Evolutionary conservation across 2,888 invertebrate genomes (phyloP), one percentile per base, ranked within the genome.

Genomic region (Himalopsyche tibetana): DNA sequence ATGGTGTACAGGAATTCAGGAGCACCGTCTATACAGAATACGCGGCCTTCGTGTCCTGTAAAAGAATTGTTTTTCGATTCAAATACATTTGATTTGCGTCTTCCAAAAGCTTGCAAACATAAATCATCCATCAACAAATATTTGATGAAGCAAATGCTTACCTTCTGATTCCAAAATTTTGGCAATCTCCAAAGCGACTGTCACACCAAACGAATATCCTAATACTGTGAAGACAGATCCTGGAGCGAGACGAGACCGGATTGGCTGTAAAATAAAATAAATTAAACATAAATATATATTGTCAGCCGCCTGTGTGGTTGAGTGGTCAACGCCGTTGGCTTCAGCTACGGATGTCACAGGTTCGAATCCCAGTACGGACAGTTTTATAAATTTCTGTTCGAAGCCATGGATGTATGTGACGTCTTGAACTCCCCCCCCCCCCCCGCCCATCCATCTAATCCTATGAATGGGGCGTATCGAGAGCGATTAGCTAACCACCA

Each of bases 201-300:
- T 91, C 0, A 96, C 93, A 80, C 99, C 99, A 90, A 95, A 98
- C 17, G 99, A 99, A 92, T 99, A 98, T 2, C 97, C 99, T 17
- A 96, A 94, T 1, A 99, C 90, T 86, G 94, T 94, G 92, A 96
- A 98, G 0, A 94, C 94, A 55, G 95, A 94, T 28, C 93, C 93
- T 0, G 94, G 94, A 12, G 94, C 92, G n/a, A 95, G 90, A 15
- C 93, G 92, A 69, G 93, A 91, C 85, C 94, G 92, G 12, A 96
- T 93, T 89, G 94, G 92, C 96, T 96, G 90, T 5, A 86, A 86
- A 51, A 15, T 45, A 51, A 51, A 51, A 51, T 51, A 2, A 3
- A 4, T 4, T 15, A 15, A 51, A 51, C 15, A 15, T 11, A 45
- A 8, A 45, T 45, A 45, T 2, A 6, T 6, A 28, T 28, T 28